A percentile compares a stretch with the other conserved stretches of the same genome.
phyloP scores from a whole-genome alignment of 2,888 invertebrate species.

The Lamellibrachia columna region DNA sequence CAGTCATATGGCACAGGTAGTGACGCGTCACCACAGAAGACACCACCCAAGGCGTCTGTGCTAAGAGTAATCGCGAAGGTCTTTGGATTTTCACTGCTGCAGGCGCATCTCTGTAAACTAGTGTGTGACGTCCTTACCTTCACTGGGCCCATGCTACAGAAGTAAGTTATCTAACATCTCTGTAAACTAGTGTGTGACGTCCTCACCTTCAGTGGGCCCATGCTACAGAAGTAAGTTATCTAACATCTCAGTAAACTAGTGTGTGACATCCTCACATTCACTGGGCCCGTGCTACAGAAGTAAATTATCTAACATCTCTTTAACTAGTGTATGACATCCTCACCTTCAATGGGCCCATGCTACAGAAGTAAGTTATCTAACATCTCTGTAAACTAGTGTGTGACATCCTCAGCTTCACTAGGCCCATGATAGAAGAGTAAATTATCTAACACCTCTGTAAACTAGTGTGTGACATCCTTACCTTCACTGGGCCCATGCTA shows the following conservation, averaged over 20 bases:
- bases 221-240: not conserved
- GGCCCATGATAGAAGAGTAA: constrained; percentile 31
- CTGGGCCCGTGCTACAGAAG: constrained; percentile 41
- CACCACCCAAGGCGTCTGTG: constrained; percentile 35
- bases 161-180: constrained; percentile 38
- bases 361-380: too few relatives aligned
- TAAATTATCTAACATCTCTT: not conserved
- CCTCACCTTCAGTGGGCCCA: constrained; percentile 39
- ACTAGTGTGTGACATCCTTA: too few relatives aligned
- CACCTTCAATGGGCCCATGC: too few relatives aligned
- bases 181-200: constrained; percentile 44
- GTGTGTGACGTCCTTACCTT: constrained; percentile 44
- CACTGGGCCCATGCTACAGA: constrained; percentile 44
- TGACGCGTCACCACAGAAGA: constrained; percentile 18
- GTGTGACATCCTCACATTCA: constrained; percentile 44
- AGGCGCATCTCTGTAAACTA: constrained; percentile 45
- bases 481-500: too few relatives aligned
- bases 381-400: too few relatives aligned
- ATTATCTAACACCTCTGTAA: constrained; percentile 32
- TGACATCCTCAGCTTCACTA: too few relatives aligned
- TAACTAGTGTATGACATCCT: too few relatives aligned
- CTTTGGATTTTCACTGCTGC: constrained; percentile 49
- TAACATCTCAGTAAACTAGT: constrained; percentile 42
- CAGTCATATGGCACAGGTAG: constrained; percentile 30
- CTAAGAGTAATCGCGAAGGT: constrained; percentile 50